A percentile compares a stretch with the other conserved stretches of the same genome.
phyloP scores from a whole-genome alignment of 2,888 invertebrate genomes.

The Drosophila antonietae region DNA sequence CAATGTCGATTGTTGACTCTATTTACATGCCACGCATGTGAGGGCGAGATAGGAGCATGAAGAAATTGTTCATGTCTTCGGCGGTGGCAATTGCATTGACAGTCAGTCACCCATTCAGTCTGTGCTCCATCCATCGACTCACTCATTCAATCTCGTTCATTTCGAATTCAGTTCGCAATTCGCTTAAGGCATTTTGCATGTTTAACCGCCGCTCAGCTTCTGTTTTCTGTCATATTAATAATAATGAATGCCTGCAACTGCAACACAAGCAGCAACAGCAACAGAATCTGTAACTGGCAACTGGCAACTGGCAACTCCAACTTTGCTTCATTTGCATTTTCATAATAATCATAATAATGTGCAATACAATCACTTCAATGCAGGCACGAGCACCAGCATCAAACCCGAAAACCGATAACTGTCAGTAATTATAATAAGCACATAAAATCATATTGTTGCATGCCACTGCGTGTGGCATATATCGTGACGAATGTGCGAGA shows the following conservation, averaged over 20 bases:
- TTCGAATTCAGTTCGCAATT: constrained; percentile 54
- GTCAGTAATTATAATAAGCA: constrained; percentile 55
- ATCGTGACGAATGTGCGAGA: constrained; percentile 26
- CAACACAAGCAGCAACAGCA: constrained; percentile 20
- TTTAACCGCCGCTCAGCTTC: constrained; percentile 49
- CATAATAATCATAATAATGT: constrained; percentile 72
- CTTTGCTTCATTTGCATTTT: constrained; percentile 74
- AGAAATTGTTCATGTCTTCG: constrained; percentile 33
- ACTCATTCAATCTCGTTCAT: constrained; percentile 46
- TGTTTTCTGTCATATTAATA: constrained; percentile 51
- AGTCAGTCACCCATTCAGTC: constrained; percentile 21
- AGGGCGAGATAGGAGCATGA: neutral
- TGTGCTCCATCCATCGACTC: constrained; percentile 4
- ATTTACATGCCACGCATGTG: constrained; percentile 3
- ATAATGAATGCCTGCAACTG: constrained; percentile 58
- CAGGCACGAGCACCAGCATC: constrained; percentile 22
- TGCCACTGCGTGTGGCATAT: constrained; percentile 42
- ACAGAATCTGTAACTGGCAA: constrained; percentile 29
- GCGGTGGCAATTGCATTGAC: constrained; percentile 35
- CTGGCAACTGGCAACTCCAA: constrained; percentile 9
- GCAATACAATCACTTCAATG: constrained; percentile 18
- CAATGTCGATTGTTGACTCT: constrained; percentile 43
- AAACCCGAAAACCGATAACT: constrained; percentile 35
- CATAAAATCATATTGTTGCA: constrained; percentile 50
- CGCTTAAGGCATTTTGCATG: constrained; percentile 74